These are phyloP conservation scores for Panagrolaimus sp. DNA, from an alignment of 1,140 invertebrate species.

Conservation along the genomic window DNA sequence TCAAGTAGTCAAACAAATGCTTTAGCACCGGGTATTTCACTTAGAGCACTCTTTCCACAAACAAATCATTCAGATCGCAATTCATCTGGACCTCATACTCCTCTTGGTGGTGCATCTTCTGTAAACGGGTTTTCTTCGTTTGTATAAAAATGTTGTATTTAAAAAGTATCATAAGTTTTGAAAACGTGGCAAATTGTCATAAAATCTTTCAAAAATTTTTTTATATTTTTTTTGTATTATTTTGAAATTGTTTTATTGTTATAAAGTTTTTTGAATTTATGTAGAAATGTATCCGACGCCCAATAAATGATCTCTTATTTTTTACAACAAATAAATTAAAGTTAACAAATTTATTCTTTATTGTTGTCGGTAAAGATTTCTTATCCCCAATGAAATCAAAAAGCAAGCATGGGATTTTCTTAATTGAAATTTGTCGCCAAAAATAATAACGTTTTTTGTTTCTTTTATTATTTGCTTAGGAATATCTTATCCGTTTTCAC, in stretches of 20 bases:
- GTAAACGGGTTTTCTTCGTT: constrained; percentile 24
- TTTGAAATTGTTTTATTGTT: background rate
- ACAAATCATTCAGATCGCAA: background rate
- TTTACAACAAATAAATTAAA: background rate
- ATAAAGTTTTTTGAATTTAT: background rate
- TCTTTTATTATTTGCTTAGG: no score
- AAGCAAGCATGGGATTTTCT: no score
- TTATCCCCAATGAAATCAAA: no score
- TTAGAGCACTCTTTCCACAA: constrained; percentile 8
- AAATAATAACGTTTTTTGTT: no score
- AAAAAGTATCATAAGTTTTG: background rate
- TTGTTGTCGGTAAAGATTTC: no score
- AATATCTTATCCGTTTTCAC: no score
- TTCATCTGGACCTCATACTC: constrained; percentile 4
- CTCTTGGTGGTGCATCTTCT: constrained; percentile 2
- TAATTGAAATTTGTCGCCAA: no score
- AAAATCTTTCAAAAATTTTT: background rate
- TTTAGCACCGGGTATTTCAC: constrained; percentile 7
- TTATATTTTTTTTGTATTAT: background rate
- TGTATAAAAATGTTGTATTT: constrained; percentile 15
- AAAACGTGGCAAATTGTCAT: no score
- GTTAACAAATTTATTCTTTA: no score
- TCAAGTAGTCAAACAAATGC: constrained; percentile 10
- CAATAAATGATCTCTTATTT: constrained; percentile 10
- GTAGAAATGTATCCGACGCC: background rate